These are phyloP conservation scores for Aelia acuminata DNA, from an alignment of 2,888 invertebrate species.

Conservation along the genomic window DNA sequence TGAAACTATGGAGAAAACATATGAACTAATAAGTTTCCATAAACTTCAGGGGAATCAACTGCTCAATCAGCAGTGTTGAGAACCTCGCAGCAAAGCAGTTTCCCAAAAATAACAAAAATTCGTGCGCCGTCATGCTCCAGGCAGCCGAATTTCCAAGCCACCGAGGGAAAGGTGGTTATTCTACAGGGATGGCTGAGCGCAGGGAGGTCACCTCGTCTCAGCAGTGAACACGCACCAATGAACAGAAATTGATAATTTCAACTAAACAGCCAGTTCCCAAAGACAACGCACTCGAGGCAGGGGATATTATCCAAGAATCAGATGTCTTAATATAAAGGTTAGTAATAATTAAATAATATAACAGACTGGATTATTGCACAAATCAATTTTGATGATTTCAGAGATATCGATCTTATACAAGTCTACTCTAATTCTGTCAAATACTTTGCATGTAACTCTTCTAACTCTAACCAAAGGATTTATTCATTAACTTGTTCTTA, in stretches of 20 bases:
- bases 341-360: too few species aligned
- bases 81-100: not conserved
- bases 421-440: too few species aligned
- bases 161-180: not conserved
- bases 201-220: not conserved
- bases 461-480: too few species aligned
- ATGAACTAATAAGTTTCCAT: not conserved
- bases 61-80: not conserved
- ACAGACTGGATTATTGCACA: too few species aligned
- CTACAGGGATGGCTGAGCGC: not conserved
- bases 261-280: not conserved
- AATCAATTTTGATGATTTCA: too few species aligned
- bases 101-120: not conserved
- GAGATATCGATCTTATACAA: too few species aligned
- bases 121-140: not conserved
- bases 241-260: not conserved
- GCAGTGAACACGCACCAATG: not conserved
- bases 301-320: not conserved
- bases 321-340: too few species aligned
- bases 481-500: too few species aligned
- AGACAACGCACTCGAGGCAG: not conserved
- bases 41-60: not conserved
- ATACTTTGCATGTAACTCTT: too few species aligned
- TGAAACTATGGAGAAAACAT: too few species aligned
- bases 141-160: not conserved